A percentile compares a stretch with the other conserved stretches of the same genome.
phyloP scores from a whole-genome alignment of 2,113 vertebrate genomes.

The Rattus rattus region DNA sequence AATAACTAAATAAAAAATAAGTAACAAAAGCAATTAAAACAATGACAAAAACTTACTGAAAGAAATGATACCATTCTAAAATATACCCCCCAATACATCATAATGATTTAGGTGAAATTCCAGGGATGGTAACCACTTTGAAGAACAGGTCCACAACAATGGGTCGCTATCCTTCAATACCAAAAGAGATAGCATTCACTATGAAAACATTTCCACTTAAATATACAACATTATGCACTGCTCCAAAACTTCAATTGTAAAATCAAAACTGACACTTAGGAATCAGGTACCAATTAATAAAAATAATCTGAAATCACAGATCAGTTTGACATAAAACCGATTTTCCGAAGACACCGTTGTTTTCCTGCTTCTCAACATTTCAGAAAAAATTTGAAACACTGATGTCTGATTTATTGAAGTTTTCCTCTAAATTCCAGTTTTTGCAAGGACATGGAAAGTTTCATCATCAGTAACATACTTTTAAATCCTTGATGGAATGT shows the following conservation, averaged over 20 bases:
- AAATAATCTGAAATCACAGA: not conserved
- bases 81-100: not conserved
- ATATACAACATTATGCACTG: not conserved
- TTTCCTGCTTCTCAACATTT: slow-evolving; percentile 39
- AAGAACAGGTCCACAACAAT: not conserved
- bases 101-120: not conserved
- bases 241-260: not conserved
- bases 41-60: not conserved
- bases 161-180: too few relatives aligned
- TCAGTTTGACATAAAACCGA: not conserved
- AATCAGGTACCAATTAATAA: not conserved
- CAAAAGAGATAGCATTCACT: not conserved
- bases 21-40: too few relatives aligned
- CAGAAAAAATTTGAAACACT: slow-evolving; percentile 41
- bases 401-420: slow-evolving; percentile 51
- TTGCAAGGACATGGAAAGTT: slow-evolving; percentile 55
- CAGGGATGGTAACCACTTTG: not conserved
- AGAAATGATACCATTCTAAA: not conserved
- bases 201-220: not conserved
- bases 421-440: slow-evolving; percentile 61
- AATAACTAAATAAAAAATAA: too few relatives aligned
- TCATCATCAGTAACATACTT: slow-evolving; percentile 54
- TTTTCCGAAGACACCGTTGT: not conserved
- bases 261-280: not conserved
- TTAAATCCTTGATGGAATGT: slow-evolving; percentile 69